phyloP scores from a whole-genome alignment of 2,113 vertebrate species.

The Eudyptes chrysolophus region DNA sequence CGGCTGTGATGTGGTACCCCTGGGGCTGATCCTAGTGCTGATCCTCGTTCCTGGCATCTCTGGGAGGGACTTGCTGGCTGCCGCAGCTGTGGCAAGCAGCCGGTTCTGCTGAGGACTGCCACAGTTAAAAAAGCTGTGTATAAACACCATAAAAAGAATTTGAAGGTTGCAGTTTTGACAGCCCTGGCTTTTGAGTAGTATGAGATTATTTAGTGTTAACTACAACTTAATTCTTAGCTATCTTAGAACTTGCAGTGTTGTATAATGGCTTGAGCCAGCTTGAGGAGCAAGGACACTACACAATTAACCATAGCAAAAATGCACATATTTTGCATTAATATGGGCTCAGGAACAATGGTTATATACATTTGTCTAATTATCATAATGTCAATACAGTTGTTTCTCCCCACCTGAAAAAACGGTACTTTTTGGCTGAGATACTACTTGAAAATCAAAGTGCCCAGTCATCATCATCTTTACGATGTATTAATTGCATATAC shows the following conservation, averaged over 20 bases:
- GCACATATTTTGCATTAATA: neutral
- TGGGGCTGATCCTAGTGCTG: neutral
- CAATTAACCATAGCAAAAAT: neutral
- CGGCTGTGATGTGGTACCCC: neutral
- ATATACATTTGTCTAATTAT: neutral
- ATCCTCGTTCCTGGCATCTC: neutral
- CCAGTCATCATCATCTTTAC: neutral
- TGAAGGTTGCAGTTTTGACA: neutral
- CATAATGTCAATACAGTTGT: neutral
- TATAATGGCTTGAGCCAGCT: neutral
- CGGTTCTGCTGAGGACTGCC: neutral
- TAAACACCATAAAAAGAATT: neutral
- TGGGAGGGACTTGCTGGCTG: neutral
- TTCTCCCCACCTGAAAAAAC: neutral
- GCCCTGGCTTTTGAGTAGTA: neutral
- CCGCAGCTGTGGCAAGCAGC: neutral
- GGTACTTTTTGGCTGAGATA: neutral
- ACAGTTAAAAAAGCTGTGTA: neutral
- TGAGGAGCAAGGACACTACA: neutral
- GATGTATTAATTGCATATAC: neutral
- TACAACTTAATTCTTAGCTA: neutral
- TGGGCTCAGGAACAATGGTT: neutral
- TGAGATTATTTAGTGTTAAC: neutral
- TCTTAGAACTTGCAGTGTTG: neutral
- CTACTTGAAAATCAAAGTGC: neutral